Percentiles rank a stretch among this genome's conserved stretches.
Evolutionary conservation across 1,140 invertebrate species (phyloP).

Genomic region (Drosophila bocqueti): DNA sequence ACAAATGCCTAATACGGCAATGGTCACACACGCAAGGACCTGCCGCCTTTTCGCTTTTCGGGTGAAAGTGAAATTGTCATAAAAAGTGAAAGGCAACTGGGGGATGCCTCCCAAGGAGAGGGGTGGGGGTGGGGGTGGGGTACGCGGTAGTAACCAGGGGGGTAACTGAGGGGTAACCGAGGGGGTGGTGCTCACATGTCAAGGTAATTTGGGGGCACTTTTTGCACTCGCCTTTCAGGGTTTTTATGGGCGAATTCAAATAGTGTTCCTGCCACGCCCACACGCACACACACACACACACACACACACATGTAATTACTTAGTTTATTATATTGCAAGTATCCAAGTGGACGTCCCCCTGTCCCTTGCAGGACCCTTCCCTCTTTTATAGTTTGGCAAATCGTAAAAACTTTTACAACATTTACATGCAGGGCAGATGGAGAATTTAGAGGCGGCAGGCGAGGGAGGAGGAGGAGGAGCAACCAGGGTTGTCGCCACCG

Average conservation of each 20-base stretch:
- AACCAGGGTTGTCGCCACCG: conserved; percentile 70
- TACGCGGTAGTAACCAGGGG: too few relatives aligned
- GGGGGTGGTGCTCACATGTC: conserved; percentile 62
- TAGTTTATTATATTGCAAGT: conserved; percentile 82
- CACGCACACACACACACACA: conserved; percentile 16
- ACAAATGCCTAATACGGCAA: conserved; percentile 71
- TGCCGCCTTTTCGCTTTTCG: conserved; percentile 10
- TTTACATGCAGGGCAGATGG: conserved; percentile 63
- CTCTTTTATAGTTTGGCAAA: conserved; percentile 80
- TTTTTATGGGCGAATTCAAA: conserved; percentile 79
- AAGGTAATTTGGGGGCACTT: conserved; percentile 80
- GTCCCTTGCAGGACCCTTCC: conserved; percentile 13
- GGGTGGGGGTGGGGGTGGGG: too few relatives aligned
- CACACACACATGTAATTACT: conserved; percentile 72
- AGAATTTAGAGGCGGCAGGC: not conserved
- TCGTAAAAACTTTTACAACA: conserved; percentile 82
- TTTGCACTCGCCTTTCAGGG: conserved; percentile 62
- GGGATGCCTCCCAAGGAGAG: conserved; percentile 24
- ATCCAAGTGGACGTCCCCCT: conserved; percentile 27
- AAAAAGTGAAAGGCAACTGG: conserved; percentile 79
- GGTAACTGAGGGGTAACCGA: not conserved
- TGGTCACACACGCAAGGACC: conserved; percentile 70
- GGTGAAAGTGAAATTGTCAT: conserved; percentile 78
- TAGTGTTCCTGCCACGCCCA: conserved; percentile 56
- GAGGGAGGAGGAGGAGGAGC: not conserved